phyloP scores from a whole-genome alignment of 2,888 invertebrate species.

The Atrina japonica region DNA sequence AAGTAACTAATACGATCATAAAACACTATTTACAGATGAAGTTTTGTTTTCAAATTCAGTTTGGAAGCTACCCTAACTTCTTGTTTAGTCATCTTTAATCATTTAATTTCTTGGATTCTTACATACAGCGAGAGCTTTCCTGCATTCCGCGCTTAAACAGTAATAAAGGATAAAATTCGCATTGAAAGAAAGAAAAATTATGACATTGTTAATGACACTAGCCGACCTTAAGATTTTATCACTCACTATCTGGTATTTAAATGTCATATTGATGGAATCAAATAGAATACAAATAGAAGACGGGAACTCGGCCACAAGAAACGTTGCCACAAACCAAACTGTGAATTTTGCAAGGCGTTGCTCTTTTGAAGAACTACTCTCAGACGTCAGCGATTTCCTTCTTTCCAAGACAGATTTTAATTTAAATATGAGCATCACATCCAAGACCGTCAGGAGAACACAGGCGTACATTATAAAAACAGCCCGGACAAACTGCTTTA shows the following conservation, averaged over 20 bases:
- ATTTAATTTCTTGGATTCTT: too few relatives aligned
- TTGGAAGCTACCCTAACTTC: too few relatives aligned
- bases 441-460: neutral
- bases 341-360: neutral
- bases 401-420: neutral
- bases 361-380: neutral
- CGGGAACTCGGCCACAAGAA: neutral
- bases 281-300: neutral
- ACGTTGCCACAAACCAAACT: neutral
- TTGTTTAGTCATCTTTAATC: too few relatives aligned
- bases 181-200: neutral
- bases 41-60: too few relatives aligned
- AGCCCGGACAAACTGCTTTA: neutral
- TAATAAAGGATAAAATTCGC: slow-evolving; percentile 13
- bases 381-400: neutral
- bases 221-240: slow-evolving; percentile 3
- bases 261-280: slow-evolving; percentile 2
- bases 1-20: too few relatives aligned
- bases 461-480: neutral
- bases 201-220: neutral
- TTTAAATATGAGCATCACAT: slow-evolving; percentile 3
- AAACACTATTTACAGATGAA: too few relatives aligned
- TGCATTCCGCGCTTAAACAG: slow-evolving; percentile 13
- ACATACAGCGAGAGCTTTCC: neutral
- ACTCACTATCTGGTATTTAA: neutral